Evolutionary conservation across 2,797 vertebrate genomes (phyloP).

Genomic region (Podargus strigoides): DNA sequence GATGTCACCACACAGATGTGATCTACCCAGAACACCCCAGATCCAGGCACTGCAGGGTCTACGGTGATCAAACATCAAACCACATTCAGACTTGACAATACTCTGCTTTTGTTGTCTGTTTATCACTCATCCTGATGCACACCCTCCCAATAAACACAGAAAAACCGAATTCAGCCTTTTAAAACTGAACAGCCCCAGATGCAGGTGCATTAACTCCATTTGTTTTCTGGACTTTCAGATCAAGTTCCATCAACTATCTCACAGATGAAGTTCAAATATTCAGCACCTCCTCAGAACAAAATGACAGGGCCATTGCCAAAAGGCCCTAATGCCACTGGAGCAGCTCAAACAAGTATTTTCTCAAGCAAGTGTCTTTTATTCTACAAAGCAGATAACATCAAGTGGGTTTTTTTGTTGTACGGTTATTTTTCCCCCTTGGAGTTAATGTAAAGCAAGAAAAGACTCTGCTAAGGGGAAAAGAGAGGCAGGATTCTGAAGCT

Average conservation of each 20-base stretch:
- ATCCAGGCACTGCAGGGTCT: not conserved
- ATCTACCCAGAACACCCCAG: not conserved
- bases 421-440: not conserved
- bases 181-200: not conserved
- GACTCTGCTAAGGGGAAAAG: not conserved
- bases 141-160: not conserved
- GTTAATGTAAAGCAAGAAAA: conserved; percentile 18
- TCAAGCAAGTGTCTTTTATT: not conserved
- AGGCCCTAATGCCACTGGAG: not conserved
- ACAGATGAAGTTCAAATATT: not conserved
- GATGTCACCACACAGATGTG: not conserved
- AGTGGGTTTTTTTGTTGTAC: not conserved
- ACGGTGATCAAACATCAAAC: too few species aligned
- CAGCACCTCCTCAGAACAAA: not conserved
- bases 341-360: not conserved
- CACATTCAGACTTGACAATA: not conserved
- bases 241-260: not conserved
- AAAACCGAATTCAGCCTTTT: not conserved
- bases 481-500: not conserved
- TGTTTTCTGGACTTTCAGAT: not conserved
- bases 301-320: not conserved
- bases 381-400: not conserved
- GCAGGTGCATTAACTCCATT: conserved; percentile 1
- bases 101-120: too few species aligned
- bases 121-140: not conserved